Percentiles rank a stretch among this genome's conserved stretches.
Conservation (phyloP, 2,113 vertebrate species). For the Cephalopholis sonnerati region DNA sequence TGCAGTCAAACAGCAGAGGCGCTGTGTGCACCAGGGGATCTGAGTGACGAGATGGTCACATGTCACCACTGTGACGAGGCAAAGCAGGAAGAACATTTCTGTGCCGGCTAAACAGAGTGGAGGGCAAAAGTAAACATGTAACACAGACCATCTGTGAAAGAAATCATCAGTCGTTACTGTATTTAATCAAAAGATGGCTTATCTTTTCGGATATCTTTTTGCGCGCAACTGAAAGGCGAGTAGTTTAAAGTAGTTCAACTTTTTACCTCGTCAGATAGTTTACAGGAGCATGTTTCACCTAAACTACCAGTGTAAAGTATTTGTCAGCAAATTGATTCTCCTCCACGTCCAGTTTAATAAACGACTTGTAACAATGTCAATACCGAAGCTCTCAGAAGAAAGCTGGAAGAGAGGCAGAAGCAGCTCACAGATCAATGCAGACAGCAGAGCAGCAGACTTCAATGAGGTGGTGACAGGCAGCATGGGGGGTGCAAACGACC, state of each 20-base stretch:
- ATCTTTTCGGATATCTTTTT: neutral
- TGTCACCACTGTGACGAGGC: conserved; percentile 50
- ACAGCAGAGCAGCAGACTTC: neutral
- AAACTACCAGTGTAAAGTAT: neutral
- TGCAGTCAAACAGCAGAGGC: conserved; percentile 65
- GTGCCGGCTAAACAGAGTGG: neutral
- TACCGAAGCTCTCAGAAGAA: conserved; percentile 16
- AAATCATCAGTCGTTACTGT: too few species aligned
- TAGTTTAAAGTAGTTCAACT: neutral
- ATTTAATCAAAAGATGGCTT: neutral
- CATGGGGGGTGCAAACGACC: neutral
- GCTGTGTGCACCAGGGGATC: conserved; percentile 37
- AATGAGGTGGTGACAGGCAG: neutral
- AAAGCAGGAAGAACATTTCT: conserved; percentile 54
- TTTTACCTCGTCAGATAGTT: neutral
- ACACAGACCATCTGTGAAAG: neutral
- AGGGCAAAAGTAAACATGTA: neutral
- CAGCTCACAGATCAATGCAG: conserved; percentile 15
- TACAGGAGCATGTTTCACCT: conserved; percentile 50
- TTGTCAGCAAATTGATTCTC: conserved; percentile 29
- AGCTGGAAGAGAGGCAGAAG: neutral
- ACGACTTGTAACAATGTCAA: conserved; percentile 54
- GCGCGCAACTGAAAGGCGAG: neutral
- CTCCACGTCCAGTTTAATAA: conserved; percentile 28
- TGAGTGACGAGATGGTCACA: conserved; percentile 41